Evolutionary conservation across 1,140 invertebrate species (phyloP), one percentile per base, ranked within the genome.

Genomic region (Drosophila paulistorum): DNA sequence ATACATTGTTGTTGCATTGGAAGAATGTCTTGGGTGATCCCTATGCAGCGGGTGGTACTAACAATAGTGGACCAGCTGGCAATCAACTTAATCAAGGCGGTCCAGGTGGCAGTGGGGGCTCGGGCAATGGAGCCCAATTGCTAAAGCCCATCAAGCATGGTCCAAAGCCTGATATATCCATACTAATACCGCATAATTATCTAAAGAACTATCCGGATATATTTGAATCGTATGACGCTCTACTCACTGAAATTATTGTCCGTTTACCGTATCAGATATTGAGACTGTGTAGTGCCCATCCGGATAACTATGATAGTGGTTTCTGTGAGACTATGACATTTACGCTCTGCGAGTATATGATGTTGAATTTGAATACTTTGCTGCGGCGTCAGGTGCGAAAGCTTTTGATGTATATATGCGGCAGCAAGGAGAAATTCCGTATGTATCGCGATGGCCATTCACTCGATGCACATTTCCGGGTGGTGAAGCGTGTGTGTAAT

Each of bases 371-470:
- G 92, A 96, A 96, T 74, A 95, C 96, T 6, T 94, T 96, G 54
- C 94, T 96, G 1, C 92, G 95, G 62, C 93, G 96, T 65, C 96
- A 98, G 94, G 96, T 97, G 0, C 94, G 98, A 7, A 98, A 99
- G 93, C 93, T 99, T 3, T 92, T 99, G 1, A 93, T 99, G 60
- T 97, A 98, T 77, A 96, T 99, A 67, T 99, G 98, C 92, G 98
- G 98, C 17, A 98, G 96, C 41, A 98, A 99, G 89, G 98, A 99
- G 75, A 97, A 97, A 68, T 99, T 99, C 92, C 94, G 98, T 17
- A 97, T 98, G 90, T 92, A 98, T 45, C 94, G 98, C 41, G 98
- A 99, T 93, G 94, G 98, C 9, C 97, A 99, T 93, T 96, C 97
- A 6, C 92, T 98, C 1, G 95, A 96, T 73, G 96, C 96, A 51